Conservation (phyloP, 2,113 vertebrate species). For the Coptodon bakossiorum region DNA sequence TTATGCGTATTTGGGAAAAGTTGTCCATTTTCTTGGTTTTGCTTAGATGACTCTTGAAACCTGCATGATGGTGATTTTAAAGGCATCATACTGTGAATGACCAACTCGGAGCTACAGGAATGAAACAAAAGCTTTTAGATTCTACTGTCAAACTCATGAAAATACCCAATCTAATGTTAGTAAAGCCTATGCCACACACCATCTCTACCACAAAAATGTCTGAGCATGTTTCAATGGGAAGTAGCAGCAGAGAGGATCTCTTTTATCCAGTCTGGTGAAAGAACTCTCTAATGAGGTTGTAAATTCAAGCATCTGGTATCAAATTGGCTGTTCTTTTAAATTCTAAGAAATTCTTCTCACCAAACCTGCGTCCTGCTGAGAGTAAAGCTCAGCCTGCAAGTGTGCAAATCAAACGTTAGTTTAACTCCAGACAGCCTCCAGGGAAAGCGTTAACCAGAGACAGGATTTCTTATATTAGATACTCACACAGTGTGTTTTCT, state of each 20-base stretch:
- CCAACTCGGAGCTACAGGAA: neutral
- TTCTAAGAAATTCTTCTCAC: neutral
- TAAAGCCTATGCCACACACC: neutral
- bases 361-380: neutral
- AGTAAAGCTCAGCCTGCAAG: neutral
- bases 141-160: neutral
- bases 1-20: neutral
- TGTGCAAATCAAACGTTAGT: neutral
- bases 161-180: neutral
- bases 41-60: neutral
- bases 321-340: neutral
- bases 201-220: neutral
- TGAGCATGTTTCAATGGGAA: neutral
- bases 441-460: neutral
- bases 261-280: neutral
- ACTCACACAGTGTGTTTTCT: neutral
- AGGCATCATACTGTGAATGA: neutral
- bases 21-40: neutral
- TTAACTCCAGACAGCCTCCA: neutral
- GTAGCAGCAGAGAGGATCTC: neutral
- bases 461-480: neutral
- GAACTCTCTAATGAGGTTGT: constrained; percentile 27
- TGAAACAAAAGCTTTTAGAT: neutral
- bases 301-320: constrained; percentile 43
- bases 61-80: neutral